phyloP scores from a whole-genome alignment of 2,797 vertebrate species.

The Spondyliosoma cantharus region DNA sequence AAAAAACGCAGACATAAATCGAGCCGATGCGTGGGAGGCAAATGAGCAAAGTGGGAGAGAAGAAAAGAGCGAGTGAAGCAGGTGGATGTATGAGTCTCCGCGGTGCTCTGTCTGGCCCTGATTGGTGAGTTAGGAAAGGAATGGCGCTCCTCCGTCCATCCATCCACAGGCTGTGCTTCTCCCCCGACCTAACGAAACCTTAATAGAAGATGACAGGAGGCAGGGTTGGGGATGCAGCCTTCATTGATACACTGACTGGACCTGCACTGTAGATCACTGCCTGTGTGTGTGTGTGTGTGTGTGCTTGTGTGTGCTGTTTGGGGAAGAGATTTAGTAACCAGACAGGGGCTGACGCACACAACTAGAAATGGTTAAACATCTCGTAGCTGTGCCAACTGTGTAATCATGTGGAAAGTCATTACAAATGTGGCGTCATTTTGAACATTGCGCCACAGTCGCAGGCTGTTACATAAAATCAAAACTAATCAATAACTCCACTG shows the following conservation, averaged over 20 bases:
- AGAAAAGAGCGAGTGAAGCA: slow-evolving; percentile 26
- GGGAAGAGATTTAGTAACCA: slow-evolving; percentile 14
- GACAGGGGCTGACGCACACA: slow-evolving; percentile 9
- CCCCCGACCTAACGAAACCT: slow-evolving; percentile 67
- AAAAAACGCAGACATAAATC: slow-evolving; percentile 4
- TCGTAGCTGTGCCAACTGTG: slow-evolving; percentile 40
- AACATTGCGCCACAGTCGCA: slow-evolving; percentile 42
- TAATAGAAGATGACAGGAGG: slow-evolving; percentile 70
- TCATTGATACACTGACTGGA: slow-evolving; percentile 48
- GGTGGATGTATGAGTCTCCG: slow-evolving; percentile 51
- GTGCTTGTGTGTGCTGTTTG: slow-evolving; percentile 12
- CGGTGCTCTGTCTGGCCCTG: slow-evolving; percentile 33
- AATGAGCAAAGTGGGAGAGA: slow-evolving; percentile 8
- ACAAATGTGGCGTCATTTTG: slow-evolving; percentile 52
- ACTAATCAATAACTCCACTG: slow-evolving; percentile 60
- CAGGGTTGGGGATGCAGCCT: slow-evolving; percentile 41
- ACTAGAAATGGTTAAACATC: slow-evolving; percentile 21
- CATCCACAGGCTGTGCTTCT: slow-evolving; percentile 42
- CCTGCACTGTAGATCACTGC: slow-evolving; percentile 28
- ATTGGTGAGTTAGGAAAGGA: slow-evolving; percentile 64
- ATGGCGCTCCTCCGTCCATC: slow-evolving; percentile 49
- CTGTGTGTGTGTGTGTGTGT: slow-evolving; percentile 24
- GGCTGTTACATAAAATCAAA: slow-evolving; percentile 54
- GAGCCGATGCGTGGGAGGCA: slow-evolving; percentile 2
- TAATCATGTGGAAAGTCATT: slow-evolving; percentile 59